These are phyloP conservation scores for Solenopsis invicta DNA, from an alignment of 1,140 invertebrate genomes.

Conservation along the genomic window DNA sequence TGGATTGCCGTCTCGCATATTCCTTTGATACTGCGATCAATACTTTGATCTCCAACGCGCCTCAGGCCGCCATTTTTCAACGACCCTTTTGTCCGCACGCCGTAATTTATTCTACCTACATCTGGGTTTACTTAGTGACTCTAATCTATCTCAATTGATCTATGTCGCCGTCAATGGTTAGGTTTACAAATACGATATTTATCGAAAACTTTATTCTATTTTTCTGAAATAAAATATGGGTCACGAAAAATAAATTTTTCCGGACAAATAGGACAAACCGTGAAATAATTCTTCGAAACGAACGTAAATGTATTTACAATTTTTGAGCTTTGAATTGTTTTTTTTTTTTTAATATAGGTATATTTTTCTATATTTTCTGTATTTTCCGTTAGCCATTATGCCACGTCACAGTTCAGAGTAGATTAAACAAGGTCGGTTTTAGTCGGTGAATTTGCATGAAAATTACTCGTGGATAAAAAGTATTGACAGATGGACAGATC, in stretches of 20 bases:
- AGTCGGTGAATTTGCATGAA: not conserved
- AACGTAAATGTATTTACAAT: not conserved
- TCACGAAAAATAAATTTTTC: not conserved
- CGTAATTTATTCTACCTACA: constrained; percentile 31
- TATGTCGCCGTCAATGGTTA: not conserved
- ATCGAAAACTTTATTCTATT: not conserved
- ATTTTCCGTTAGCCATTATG: constrained; percentile 3
- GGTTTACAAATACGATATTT: not conserved
- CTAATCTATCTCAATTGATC: constrained; percentile 30
- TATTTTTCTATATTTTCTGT: not conserved
- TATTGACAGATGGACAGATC: not conserved
- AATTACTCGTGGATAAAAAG: not conserved
- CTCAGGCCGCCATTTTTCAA: constrained; percentile 25
- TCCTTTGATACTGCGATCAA: constrained; percentile 30
- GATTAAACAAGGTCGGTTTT: not conserved
- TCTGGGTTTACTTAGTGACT: constrained; percentile 8
- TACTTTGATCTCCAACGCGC: constrained; percentile 31
- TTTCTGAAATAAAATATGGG: not conserved
- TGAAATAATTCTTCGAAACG: not conserved
- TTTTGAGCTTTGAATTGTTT: constrained; percentile 11
- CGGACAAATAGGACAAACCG: not conserved
- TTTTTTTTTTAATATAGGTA: not conserved
- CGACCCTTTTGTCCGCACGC: not conserved
- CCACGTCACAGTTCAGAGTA: not conserved
- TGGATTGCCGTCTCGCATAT: not conserved